These are phyloP conservation scores for Alosa sapidissima DNA, from an alignment of 2,797 vertebrate genomes.

Conservation along the genomic window DNA sequence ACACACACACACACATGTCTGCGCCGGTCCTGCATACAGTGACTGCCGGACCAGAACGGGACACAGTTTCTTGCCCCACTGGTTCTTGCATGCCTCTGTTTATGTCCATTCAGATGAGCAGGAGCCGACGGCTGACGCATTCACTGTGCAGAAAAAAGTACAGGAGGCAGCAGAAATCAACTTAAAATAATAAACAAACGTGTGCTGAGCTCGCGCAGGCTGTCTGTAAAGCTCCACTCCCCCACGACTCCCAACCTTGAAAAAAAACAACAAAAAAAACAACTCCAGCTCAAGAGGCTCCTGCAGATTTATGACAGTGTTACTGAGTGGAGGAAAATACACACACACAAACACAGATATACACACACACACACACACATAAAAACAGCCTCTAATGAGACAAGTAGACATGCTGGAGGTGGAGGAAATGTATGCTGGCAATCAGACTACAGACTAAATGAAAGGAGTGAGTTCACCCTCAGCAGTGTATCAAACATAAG, in stretches of 20 bases:
- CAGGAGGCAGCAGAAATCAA: not conserved
- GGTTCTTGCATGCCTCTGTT: not conserved
- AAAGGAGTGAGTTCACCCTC: slow-evolving; percentile 28
- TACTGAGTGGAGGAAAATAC: not conserved
- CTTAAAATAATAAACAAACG: not conserved
- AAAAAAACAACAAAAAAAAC: no score
- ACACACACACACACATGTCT: not conserved
- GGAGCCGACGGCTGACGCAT: not conserved
- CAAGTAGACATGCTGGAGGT: not conserved
- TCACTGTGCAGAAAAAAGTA: not conserved
- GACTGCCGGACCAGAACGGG: not conserved
- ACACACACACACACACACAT: not conserved
- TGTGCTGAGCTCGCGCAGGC: no score
- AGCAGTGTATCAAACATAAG: slow-evolving; percentile 37
- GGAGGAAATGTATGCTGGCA: slow-evolving; percentile 22
- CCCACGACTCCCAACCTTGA: no score
- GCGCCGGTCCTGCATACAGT: not conserved
- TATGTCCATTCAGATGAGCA: not conserved
- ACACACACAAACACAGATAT: not conserved
- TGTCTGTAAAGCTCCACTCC: not conserved
- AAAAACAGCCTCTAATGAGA: not conserved
- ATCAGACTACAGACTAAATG: slow-evolving; percentile 27
- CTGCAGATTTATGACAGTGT: not conserved
- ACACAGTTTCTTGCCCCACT: not conserved
- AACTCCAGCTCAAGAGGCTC: not conserved